phyloP scores from a whole-genome alignment of 1,140 invertebrate species.

The Dendrolimus kikuchii region DNA sequence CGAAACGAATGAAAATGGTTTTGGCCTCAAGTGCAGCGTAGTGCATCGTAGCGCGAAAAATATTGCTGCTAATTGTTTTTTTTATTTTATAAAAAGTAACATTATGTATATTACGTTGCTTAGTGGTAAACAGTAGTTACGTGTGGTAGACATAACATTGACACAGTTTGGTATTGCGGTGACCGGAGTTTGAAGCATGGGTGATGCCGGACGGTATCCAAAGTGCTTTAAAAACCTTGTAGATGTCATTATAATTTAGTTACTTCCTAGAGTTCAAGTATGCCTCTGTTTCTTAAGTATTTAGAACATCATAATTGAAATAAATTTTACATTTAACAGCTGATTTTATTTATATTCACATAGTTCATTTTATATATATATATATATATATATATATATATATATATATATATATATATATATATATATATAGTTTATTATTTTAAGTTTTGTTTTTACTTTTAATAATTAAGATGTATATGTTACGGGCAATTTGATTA shows the following conservation, averaged over 20 bases:
- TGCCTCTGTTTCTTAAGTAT: no score
- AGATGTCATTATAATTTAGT: conserved; percentile 5
- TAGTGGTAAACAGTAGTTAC: conserved; percentile 19
- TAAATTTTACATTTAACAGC: no score
- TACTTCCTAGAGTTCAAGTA: no score
- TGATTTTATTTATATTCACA: no score
- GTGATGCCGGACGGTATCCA: conserved; percentile 7
- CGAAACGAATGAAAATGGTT: conserved; percentile 19
- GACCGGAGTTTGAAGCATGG: conserved; percentile 17
- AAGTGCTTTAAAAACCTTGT: conserved; percentile 15
- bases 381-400: no score
- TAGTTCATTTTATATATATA: no score
- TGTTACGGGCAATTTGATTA: no score
- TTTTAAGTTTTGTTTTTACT: no score
- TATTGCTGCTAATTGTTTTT: conserved; percentile 41
- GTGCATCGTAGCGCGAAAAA: conserved; percentile 64
- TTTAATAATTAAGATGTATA: no score
- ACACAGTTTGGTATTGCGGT: conserved; percentile 41
- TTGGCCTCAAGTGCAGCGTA: conserved; percentile 52
- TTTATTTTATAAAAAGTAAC: conserved; percentile 34
- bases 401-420: no score
- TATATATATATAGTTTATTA: no score
- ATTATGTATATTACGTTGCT: conserved; percentile 32
- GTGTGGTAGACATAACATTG: conserved; percentile 51
- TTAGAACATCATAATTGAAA: no score